phyloP scores from a whole-genome alignment of 2,113 vertebrate genomes.

The Thalassoma bifasciatum region DNA sequence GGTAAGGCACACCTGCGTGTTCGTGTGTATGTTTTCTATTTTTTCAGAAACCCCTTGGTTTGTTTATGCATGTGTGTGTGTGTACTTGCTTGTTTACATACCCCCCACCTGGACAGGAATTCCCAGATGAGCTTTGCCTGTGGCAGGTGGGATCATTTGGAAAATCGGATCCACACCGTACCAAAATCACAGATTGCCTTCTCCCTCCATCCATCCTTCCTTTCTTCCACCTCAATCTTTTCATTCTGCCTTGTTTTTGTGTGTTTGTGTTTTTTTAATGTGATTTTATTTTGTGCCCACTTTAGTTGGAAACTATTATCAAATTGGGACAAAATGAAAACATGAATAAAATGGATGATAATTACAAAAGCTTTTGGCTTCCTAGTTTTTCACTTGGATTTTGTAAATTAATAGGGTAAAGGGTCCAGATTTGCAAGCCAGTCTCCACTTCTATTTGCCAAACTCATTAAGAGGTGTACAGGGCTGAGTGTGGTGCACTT shows the following conservation, averaged over 20 bases:
- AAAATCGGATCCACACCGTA: slow-evolving; percentile 56
- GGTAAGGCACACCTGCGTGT: slow-evolving; percentile 53
- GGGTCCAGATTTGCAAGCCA: slow-evolving; percentile 51
- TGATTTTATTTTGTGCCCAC: background rate
- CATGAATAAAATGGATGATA: slow-evolving; percentile 7
- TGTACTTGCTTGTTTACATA: slow-evolving; percentile 58
- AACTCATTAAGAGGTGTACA: slow-evolving; percentile 62
- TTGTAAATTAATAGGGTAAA: slow-evolving; percentile 63
- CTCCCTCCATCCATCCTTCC: slow-evolving; percentile 19
- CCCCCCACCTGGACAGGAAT: slow-evolving; percentile 71
- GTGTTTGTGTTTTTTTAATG: too few relatives aligned
- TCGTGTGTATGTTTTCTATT: slow-evolving; percentile 19
- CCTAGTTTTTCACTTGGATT: slow-evolving; percentile 50
- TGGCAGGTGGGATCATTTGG: slow-evolving; percentile 69
- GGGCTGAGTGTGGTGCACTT: slow-evolving; percentile 36
- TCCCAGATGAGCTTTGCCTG: slow-evolving; percentile 65
- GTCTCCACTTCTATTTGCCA: slow-evolving; percentile 64
- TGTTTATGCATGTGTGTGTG: slow-evolving; percentile 36
- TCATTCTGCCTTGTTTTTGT: slow-evolving; percentile 6
- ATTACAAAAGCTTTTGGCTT: slow-evolving; percentile 56
- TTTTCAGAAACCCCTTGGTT: slow-evolving; percentile 25
- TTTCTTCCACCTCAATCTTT: slow-evolving; percentile 2
- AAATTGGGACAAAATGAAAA: slow-evolving; percentile 25
- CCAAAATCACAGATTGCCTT: slow-evolving; percentile 49
- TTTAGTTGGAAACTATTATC: slow-evolving; percentile 33